Evolutionary conservation across 2,113 vertebrate genomes (phyloP).

Genomic region (Patagioenas fasciata): DNA sequence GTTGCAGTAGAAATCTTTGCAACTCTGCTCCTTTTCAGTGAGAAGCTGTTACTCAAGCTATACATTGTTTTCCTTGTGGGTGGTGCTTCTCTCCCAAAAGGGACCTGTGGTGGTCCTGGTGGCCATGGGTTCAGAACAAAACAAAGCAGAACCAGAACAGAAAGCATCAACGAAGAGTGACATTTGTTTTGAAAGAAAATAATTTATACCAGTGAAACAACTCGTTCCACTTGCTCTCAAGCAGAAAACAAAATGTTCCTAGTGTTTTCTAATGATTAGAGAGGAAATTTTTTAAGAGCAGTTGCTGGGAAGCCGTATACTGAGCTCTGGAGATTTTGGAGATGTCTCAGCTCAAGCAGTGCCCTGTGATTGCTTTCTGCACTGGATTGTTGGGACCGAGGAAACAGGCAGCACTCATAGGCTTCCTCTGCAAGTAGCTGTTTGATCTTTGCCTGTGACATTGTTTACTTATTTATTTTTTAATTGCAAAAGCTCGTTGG

Average conservation of each 20-base stretch:
- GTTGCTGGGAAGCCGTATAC: not conserved
- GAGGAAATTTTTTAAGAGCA: not conserved
- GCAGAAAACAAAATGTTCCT: not conserved
- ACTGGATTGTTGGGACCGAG: not conserved
- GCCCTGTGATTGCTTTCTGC: not conserved
- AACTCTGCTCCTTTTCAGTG: not conserved
- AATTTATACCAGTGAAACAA: not conserved
- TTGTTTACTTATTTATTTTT: not conserved
- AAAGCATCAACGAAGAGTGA: not conserved
- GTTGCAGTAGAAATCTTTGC: not conserved
- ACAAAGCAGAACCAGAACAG: not conserved
- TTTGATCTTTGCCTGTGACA: accelerated
- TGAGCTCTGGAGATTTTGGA: not conserved
- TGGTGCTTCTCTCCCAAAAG: not conserved
- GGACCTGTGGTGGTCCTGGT: not conserved
- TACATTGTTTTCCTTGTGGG: not conserved
- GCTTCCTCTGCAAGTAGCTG: accelerated
- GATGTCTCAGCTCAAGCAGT: not conserved
- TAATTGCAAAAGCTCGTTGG: not conserved
- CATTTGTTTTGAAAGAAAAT: not conserved
- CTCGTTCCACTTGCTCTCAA: not conserved
- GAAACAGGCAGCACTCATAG: accelerated
- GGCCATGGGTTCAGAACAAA: not conserved
- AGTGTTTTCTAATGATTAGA: not conserved
- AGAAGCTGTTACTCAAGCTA: not conserved